These are phyloP conservation scores for Varanus salvator DNA, from an alignment of 2,113 vertebrate genomes.

Conservation along the genomic window DNA sequence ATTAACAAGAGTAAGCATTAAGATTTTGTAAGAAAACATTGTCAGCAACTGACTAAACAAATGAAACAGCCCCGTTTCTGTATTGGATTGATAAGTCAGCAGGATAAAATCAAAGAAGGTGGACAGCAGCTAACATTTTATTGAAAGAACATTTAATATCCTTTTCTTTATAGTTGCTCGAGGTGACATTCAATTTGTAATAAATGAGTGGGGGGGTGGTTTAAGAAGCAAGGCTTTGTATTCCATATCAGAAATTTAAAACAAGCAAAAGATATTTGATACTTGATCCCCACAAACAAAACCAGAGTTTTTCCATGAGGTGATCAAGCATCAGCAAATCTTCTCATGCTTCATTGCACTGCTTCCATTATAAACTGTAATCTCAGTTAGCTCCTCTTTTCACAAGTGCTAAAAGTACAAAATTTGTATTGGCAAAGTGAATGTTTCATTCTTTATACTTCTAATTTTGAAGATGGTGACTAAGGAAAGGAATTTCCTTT, in stretches of 20 bases:
- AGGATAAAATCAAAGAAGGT: conserved; percentile 13
- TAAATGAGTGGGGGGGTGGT: neutral
- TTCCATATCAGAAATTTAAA: conserved; percentile 14
- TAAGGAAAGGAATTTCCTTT: conserved; percentile 40
- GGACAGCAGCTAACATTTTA: neutral
- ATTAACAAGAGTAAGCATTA: neutral
- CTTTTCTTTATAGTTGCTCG: neutral
- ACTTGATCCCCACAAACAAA: neutral
- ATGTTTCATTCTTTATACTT: conserved; percentile 35
- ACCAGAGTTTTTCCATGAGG: conserved; percentile 14
- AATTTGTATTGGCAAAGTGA: conserved; percentile 53
- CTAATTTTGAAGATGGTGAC: conserved; percentile 43
- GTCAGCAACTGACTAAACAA: neutral
- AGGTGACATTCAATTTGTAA: conserved; percentile 19
- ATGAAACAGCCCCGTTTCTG: neutral
- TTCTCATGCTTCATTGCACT: neutral
- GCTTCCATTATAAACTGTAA: neutral
- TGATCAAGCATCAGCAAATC: conserved; percentile 39
- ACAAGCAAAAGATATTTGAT: neutral
- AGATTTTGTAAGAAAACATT: neutral
- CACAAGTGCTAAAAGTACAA: conserved; percentile 56
- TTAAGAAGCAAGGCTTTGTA: neutral
- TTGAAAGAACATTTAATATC: conserved; percentile 27
- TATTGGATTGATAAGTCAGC: neutral
- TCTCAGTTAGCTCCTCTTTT: conserved; percentile 45